Evolutionary conservation across 2,113 vertebrate species (phyloP), one percentile per base, ranked within the genome.

Genomic region (Centropus bengalensis): DNA sequence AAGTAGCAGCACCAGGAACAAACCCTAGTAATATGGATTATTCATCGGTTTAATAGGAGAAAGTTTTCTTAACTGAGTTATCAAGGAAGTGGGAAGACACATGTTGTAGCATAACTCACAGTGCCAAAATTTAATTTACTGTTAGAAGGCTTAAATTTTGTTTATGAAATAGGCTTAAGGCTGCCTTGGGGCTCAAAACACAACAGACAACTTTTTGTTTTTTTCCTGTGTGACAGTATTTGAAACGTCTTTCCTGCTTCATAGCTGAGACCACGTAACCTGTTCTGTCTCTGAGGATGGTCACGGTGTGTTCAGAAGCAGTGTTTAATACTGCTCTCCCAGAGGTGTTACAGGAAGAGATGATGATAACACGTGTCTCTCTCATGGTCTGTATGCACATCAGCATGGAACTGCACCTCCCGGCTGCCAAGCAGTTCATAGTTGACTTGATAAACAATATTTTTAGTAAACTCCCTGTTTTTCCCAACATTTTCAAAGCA

Each of bases 291-390:
- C 20, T 3, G 22, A 9, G 21, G 12, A 20, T 7, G 32, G 24
- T 28, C 17, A 0, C 33, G 2, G 45, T 47, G 19, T 47, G 18
- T 47, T 47, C 45, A 47, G 16, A 47, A 47, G 17, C 28, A 2
- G 28, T 4, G 19, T 6, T 24, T 8, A 1, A 22, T 17, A 1
- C n/a, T 10, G 26, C 10, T 60, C n/a, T 23, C 26, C 59, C 47
- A 11, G 30, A 23, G 17, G 36, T 2, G 16, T 8, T 9, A 4
- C 0, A 7, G 42, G n/a, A 22, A 10, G 26, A 51, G 51, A 9
- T 5, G 40, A 14, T 2, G 14, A 38, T 10, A 6, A 4, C 4
- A 0, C 4, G 1, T 9, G 2, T 26, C n/a, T 47, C 16, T 19
- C 52, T 42, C 21, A 8, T 5, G 5, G 52, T 3, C 3, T 20